Percentiles rank a stretch among this genome's conserved stretches.
These are phyloP conservation scores for Eupithecia subumbrata DNA, from an alignment of 2,888 invertebrate genomes.

Conservation along the genomic window DNA sequence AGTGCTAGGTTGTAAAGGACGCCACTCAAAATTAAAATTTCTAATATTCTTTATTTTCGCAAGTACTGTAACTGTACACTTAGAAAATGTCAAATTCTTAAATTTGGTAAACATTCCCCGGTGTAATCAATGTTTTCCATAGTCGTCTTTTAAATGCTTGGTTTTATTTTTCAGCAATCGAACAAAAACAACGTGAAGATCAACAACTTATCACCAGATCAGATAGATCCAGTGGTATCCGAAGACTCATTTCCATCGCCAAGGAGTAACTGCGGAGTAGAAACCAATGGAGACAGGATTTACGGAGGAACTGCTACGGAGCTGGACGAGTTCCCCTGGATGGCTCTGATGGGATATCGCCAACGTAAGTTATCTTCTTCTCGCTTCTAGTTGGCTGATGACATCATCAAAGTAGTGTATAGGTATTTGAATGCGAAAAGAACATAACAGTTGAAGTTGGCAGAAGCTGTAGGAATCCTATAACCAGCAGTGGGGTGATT, in stretches of 20 bases:
- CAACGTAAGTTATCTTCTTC: conserved; percentile 65
- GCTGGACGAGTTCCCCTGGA: conserved; percentile 87
- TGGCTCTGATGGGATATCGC: conserved; percentile 84
- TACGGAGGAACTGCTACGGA: conserved; percentile 85
- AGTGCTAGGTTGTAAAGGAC: too few relatives aligned
- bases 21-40: background rate
- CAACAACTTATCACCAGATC: conserved; percentile 40
- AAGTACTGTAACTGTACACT: too few relatives aligned
- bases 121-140: background rate
- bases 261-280: conserved; percentile 80
- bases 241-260: conserved; percentile 69
- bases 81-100: too few relatives aligned
- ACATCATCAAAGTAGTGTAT: too few relatives aligned
- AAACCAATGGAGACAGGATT: conserved; percentile 83
- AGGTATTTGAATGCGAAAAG: background rate
- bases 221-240: conserved; percentile 45
- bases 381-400: background rate
- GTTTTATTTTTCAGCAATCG: conserved; percentile 19
- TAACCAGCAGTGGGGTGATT: too few relatives aligned
- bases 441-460: background rate
- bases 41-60: too few relatives aligned
- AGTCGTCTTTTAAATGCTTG: background rate
- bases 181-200: conserved; percentile 21
- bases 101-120: background rate
- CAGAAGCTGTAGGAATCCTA: background rate